Percentiles rank a stretch among this genome's conserved stretches.
phyloP scores from a whole-genome alignment of 2,113 vertebrate species.

The Pardalotus punctatus region DNA sequence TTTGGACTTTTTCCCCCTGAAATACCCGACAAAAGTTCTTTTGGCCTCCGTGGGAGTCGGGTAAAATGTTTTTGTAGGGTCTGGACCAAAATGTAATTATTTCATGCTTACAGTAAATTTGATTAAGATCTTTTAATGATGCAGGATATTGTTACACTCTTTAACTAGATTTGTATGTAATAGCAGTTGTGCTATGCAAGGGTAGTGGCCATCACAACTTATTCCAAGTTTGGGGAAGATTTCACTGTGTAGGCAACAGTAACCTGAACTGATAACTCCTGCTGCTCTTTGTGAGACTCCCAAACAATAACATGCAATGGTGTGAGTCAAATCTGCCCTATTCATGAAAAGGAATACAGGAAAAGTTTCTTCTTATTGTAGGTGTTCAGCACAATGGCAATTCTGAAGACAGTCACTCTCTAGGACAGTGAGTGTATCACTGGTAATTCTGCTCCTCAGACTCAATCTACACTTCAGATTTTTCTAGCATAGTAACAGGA shows the following conservation, averaged over 20 bases:
- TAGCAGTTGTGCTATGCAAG: background rate
- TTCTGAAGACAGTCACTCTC: background rate
- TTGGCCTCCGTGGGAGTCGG: background rate
- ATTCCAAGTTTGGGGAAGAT: background rate
- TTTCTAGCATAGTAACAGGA: background rate
- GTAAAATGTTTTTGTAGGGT: slow-evolving; percentile 30
- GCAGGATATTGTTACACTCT: background rate
- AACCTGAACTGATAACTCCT: background rate
- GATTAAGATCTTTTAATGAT: slow-evolving; percentile 14
- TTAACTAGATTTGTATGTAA: background rate
- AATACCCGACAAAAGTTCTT: background rate
- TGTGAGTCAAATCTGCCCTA: background rate
- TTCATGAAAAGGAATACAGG: background rate
- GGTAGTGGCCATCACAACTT: background rate
- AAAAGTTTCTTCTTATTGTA: background rate
- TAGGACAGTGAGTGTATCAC: background rate
- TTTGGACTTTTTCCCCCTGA: background rate
- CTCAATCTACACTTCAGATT: background rate
- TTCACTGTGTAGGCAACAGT: background rate
- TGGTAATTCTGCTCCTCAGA: background rate
- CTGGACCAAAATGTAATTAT: slow-evolving; percentile 18
- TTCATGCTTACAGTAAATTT: slow-evolving; percentile 25
- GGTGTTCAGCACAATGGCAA: background rate
- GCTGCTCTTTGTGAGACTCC: background rate
- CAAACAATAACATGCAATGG: background rate